A percentile compares a stretch with the other conserved stretches of the same genome.
phyloP scores from a whole-genome alignment of 2,888 invertebrate genomes.

The Peribatodes rhomboidaria region DNA sequence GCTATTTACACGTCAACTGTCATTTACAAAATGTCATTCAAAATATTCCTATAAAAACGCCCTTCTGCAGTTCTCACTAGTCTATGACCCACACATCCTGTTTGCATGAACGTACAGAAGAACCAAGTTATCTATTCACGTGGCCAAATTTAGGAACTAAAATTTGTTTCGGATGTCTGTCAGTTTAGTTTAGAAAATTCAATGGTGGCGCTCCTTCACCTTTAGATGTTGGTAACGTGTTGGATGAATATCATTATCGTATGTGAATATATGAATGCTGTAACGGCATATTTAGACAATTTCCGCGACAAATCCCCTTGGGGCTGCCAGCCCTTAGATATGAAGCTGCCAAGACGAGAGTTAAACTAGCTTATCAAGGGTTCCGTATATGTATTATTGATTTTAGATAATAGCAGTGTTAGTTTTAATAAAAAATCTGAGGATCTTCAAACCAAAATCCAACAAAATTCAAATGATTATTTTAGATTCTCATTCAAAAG shows the following conservation, averaged over 20 bases:
- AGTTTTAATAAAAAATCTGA: too few species aligned
- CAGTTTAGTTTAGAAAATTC: not conserved
- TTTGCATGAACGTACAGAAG: not conserved
- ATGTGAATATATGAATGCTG: conserved; percentile 20
- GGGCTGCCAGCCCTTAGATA: conserved; percentile 63
- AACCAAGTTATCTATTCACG: not conserved
- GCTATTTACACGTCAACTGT: not conserved
- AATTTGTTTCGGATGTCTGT: not conserved
- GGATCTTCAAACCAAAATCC: too few species aligned
- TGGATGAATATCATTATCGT: conserved; percentile 23
- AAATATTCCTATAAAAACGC: conserved; percentile 17
- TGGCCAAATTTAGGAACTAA: not conserved
- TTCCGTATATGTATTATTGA: not conserved
- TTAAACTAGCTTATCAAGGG: not conserved
- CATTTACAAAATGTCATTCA: not conserved
- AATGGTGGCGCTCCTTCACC: not conserved
- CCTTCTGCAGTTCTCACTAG: conserved; percentile 21
- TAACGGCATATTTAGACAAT: conserved; percentile 80
- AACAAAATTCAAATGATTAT: too few species aligned
- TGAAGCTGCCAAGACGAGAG: conserved; percentile 5
- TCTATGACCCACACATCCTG: conserved; percentile 32
- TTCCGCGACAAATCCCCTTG: conserved; percentile 76
- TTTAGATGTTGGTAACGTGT: not conserved
- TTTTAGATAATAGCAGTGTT: too few species aligned
- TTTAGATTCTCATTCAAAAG: too few species aligned